Percentiles rank a stretch among this genome's conserved stretches.
phyloP scores from a whole-genome alignment of 2,888 invertebrate genomes.

The Agonum fuliginosum region DNA sequence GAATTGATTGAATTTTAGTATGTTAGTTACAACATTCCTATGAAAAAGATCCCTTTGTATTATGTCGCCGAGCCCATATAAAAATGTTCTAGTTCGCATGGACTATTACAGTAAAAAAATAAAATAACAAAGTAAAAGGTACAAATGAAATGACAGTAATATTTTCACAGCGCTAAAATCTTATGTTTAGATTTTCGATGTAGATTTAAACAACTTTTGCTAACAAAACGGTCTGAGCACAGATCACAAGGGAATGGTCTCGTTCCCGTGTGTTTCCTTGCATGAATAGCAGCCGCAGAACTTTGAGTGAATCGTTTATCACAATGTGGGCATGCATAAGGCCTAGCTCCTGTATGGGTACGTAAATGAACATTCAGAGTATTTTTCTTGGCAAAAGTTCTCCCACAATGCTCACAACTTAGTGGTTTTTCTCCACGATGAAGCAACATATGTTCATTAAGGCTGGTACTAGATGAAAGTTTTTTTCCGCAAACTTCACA shows the following conservation, averaged over 20 bases:
- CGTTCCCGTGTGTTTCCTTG: slow-evolving; percentile 66
- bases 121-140: neutral
- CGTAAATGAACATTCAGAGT: slow-evolving; percentile 70
- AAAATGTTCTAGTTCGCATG: too few species aligned
- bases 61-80: too few species aligned
- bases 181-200: slow-evolving; percentile 66
- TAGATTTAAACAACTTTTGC: slow-evolving; percentile 66
- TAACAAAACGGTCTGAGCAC: slow-evolving; percentile 65
- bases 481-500: slow-evolving; percentile 68
- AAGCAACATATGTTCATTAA: slow-evolving; percentile 32
- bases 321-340: slow-evolving; percentile 68
- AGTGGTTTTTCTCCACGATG: slow-evolving; percentile 67
- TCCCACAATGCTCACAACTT: slow-evolving; percentile 70
- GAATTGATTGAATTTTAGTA: too few species aligned
- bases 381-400: slow-evolving; percentile 69
- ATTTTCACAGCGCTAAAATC: slow-evolving; percentile 26
- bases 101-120: neutral
- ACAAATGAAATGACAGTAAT: slow-evolving; percentile 2
- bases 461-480: slow-evolving; percentile 30
- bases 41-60: too few species aligned
- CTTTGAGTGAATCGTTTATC: slow-evolving; percentile 68
- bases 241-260: slow-evolving; percentile 67
- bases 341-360: slow-evolving; percentile 70
- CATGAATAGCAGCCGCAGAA: slow-evolving; percentile 66
- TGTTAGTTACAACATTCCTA: too few species aligned